phyloP scores from a whole-genome alignment of 2,888 invertebrate species.

The Thymelicus sylvestris region DNA sequence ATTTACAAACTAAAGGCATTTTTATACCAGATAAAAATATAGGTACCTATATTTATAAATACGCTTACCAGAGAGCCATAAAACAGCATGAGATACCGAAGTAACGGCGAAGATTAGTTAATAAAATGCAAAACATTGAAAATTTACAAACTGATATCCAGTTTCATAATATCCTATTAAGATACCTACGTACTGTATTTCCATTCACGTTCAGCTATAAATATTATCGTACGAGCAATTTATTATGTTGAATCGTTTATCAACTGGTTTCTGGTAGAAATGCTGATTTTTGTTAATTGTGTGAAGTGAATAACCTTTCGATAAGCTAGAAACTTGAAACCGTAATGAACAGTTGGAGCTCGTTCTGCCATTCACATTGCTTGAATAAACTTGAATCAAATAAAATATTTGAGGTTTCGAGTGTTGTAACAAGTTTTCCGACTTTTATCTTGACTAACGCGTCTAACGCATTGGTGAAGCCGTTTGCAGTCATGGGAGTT shows the following conservation, averaged over 20 bases:
- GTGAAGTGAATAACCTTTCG: background rate
- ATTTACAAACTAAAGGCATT: no score
- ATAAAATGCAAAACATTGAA: conserved; percentile 31
- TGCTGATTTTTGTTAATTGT: conserved; percentile 5
- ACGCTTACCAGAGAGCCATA: conserved; percentile 16
- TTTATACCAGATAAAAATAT: no score
- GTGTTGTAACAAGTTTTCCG: no score
- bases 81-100: conserved; percentile 34
- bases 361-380: no score
- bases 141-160: conserved; percentile 31
- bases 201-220: conserved; percentile 24
- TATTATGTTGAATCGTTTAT: background rate
- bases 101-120: conserved; percentile 14
- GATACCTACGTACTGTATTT: conserved; percentile 14
- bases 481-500: no score
- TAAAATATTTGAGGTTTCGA: no score
- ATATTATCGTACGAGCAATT: conserved; percentile 6
- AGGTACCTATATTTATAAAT: no score
- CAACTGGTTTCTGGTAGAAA: background rate
- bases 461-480: no score
- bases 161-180: conserved; percentile 31
- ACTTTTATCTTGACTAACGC: no score
- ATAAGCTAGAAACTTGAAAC: background rate
- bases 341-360: background rate
- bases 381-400: no score